Conservation (phyloP, 2,797 vertebrate species). For the Podarcis siculus region DNA sequence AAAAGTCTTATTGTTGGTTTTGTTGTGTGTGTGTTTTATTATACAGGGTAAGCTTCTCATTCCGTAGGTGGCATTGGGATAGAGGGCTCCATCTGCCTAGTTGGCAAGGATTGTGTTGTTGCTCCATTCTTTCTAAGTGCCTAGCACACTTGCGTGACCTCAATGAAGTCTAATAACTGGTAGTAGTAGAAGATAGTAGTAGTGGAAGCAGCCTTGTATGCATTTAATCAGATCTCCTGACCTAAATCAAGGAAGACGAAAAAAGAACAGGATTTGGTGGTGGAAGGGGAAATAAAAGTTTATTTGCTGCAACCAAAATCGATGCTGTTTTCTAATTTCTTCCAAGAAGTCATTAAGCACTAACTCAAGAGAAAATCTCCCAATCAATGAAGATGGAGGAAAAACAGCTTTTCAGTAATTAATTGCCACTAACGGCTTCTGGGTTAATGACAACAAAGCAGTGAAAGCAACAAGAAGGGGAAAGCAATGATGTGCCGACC, state of each 20-base stretch:
- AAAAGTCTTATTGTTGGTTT: no score
- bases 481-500: not conserved
- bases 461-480: not conserved
- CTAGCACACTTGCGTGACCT: not conserved
- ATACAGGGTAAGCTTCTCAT: no score
- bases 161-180: not conserved
- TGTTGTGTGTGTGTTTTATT: no score
- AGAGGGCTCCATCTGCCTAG: no score
- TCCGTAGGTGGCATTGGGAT: no score
- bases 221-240: not conserved
- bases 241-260: not conserved
- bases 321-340: conserved; percentile 42
- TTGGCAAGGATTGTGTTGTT: no score
- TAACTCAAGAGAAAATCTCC: not conserved
- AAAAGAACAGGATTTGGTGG: not conserved
- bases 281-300: not conserved
- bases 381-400: not conserved
- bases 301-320: conserved; percentile 23
- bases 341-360: conserved; percentile 20
- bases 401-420: conserved; percentile 19
- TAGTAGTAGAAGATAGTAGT: not conserved
- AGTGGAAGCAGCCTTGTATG: not conserved
- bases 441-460: not conserved
- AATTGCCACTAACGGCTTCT: conserved; percentile 7
- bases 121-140: no score